Evolutionary conservation across 2,888 invertebrate genomes (phyloP).

Genomic region (Tolmerus cingulatus): DNA sequence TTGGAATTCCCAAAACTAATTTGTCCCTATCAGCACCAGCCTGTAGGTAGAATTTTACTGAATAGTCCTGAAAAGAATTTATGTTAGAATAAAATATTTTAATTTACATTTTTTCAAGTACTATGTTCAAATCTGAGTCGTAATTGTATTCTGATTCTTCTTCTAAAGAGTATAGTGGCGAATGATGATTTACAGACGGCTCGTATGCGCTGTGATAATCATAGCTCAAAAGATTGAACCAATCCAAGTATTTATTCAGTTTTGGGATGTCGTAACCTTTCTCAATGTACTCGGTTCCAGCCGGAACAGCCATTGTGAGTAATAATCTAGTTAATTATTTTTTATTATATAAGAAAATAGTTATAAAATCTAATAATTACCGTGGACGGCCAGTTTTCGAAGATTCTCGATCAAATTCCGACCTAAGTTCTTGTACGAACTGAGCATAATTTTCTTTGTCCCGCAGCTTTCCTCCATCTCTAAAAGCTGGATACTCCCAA

Average conservation of each 20-base stretch:
- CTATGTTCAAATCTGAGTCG: conserved; percentile 86
- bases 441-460: conserved; percentile 89
- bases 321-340: conserved; percentile 66
- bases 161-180: conserved; percentile 81
- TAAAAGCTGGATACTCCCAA: conserved; percentile 72
- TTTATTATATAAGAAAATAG: not conserved
- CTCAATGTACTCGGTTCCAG: conserved; percentile 90
- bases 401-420: conserved; percentile 88
- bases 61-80: conserved; percentile 73
- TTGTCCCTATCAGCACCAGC: conserved; percentile 82
- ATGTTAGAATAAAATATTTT: not conserved
- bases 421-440: conserved; percentile 86
- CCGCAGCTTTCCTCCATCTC: conserved; percentile 75
- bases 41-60: conserved; percentile 82
- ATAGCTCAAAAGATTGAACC: conserved; percentile 90
- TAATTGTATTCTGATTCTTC: conserved; percentile 88
- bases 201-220: conserved; percentile 94
- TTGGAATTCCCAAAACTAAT: conserved; percentile 85
- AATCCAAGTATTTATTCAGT: conserved; percentile 87
- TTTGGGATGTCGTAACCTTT: conserved; percentile 92
- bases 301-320: conserved; percentile 93
- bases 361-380: conserved; percentile 10
- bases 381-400: conserved; percentile 81
- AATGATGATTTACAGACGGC: conserved; percentile 89
- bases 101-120: conserved; percentile 65